Percentiles rank a stretch among this genome's conserved stretches.
phyloP scores from a whole-genome alignment of 2,797 vertebrate genomes.

The Psittacula echo region DNA sequence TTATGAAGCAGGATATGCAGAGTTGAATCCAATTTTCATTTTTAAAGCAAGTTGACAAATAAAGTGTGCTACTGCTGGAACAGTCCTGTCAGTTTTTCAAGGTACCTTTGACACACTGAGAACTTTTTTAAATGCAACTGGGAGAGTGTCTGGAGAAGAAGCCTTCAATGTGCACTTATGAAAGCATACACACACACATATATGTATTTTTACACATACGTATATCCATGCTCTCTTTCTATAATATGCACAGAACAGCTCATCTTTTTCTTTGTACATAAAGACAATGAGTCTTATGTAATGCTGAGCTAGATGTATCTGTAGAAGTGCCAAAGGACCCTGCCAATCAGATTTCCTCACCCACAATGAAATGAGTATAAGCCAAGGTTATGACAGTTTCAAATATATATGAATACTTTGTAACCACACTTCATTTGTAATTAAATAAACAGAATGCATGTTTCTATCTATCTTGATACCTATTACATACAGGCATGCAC shows the following conservation, averaged over 20 bases:
- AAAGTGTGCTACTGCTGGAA: background rate
- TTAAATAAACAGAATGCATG: background rate
- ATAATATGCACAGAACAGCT: background rate
- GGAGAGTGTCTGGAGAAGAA: background rate
- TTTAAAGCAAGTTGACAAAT: background rate
- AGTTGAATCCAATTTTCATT: background rate
- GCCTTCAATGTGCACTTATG: background rate
- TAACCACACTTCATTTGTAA: background rate
- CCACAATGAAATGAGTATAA: background rate
- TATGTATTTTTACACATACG: background rate
- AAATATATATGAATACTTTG: background rate
- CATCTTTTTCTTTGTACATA: fast-evolving
- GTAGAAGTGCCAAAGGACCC: background rate
- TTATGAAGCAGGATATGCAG: background rate
- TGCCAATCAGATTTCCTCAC: background rate
- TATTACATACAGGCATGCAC: background rate
- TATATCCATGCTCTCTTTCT: background rate
- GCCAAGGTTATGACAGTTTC: background rate
- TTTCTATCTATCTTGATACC: background rate
- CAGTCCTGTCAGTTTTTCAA: background rate
- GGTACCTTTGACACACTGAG: background rate
- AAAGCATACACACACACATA: background rate
- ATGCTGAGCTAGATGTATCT: background rate
- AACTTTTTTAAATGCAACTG: background rate
- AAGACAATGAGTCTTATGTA: background rate